Conservation (phyloP, 1,140 invertebrate genomes). For the Magallana angulata region DNA sequence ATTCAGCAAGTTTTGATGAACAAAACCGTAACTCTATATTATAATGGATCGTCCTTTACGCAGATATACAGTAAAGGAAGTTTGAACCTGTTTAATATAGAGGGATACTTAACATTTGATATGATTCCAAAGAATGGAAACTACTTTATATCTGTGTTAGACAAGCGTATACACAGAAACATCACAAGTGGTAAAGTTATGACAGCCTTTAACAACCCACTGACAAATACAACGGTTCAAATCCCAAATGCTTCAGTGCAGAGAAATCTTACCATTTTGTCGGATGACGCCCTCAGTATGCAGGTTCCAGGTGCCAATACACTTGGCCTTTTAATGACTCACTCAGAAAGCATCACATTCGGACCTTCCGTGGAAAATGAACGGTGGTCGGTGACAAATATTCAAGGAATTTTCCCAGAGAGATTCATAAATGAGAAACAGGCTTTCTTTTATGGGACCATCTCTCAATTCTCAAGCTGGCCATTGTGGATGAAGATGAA, state of each 20-base stretch:
- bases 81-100: constrained; percentile 46
- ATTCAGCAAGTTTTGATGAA: constrained; percentile 44
- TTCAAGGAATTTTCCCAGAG: constrained; percentile 51
- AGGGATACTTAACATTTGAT: constrained; percentile 32
- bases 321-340: constrained; percentile 42
- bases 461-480: constrained; percentile 47
- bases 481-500: constrained; percentile 61
- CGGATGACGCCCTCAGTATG: constrained; percentile 50
- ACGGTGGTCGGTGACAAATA: constrained; percentile 52
- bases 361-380: not conserved
- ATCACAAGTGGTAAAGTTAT: not conserved
- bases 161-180: not conserved
- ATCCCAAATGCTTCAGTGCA: not conserved
- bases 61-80: constrained; percentile 57
- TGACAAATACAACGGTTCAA: constrained; percentile 42
- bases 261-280: constrained; percentile 26
- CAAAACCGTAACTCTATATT: constrained; percentile 3
- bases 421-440: not conserved
- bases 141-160: not conserved
- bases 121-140: not conserved
- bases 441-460: constrained; percentile 57
- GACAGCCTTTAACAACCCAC: constrained; percentile 42
- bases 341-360: not conserved
- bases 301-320: constrained; percentile 31
- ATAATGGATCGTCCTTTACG: constrained; percentile 55